Conservation (phyloP, 2,888 invertebrate genomes). For the Agrotis exclamationis region DNA sequence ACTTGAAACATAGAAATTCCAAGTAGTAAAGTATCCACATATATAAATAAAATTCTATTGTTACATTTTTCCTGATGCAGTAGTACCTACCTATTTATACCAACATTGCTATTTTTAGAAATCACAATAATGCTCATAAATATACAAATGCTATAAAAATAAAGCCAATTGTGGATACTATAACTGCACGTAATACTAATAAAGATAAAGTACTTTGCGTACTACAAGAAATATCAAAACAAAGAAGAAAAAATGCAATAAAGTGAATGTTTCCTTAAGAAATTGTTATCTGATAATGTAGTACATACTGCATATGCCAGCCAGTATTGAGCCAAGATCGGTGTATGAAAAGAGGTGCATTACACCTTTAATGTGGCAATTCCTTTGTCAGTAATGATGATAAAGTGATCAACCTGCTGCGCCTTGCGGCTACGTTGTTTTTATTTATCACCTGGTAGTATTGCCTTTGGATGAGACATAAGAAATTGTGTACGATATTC, state of each 20-base stretch:
- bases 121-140: background rate
- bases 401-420: slow-evolving; percentile 49
- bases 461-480: slow-evolving; percentile 20
- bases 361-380: slow-evolving; percentile 55
- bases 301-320: background rate
- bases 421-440: slow-evolving; percentile 38
- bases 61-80: background rate
- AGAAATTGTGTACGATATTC: slow-evolving; percentile 24
- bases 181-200: background rate
- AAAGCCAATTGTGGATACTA: background rate
- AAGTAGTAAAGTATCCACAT: too few species aligned
- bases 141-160: background rate
- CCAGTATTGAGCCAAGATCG: slow-evolving; percentile 35
- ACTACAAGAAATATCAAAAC: background rate
- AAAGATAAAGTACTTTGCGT: slow-evolving; percentile 1
- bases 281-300: slow-evolving; percentile 49
- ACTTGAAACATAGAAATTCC: too few species aligned
- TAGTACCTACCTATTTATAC: background rate
- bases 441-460: slow-evolving; percentile 45
- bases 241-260: slow-evolving; percentile 22
- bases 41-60: background rate
- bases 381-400: slow-evolving; percentile 56
- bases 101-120: background rate
- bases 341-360: slow-evolving; percentile 43
- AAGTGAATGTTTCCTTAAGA: slow-evolving; percentile 22